Base-by-base conservation (phyloP, 2,113 vertebrate species). In the Varanus komodoensis region DNA sequence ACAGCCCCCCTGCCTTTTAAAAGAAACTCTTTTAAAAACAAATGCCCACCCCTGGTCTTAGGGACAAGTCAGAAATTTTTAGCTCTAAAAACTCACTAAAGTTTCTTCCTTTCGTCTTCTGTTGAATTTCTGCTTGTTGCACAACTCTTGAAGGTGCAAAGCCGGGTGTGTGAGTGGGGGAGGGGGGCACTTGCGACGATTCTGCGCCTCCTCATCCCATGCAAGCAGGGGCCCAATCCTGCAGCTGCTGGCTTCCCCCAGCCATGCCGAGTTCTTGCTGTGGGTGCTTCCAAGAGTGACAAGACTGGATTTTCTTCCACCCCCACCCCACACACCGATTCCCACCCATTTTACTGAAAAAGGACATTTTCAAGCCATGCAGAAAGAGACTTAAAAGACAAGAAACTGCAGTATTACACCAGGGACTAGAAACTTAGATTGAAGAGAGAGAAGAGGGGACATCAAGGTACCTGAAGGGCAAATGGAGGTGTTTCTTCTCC, bases 401-500 rank as follows among this genome's bases (percentile, higher is more conserved):
- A 21, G 44, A 2, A 64, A 34, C 1, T 27, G 3, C 6, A 32
- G 5, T 1, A 0, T 44, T 48, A 29, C 75, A n/a, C 1, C 0
- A 0, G 17, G 34, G 8, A 83, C 15, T n/a, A 2, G 21, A 21
- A n/a, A 14, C 29, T 15, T 67, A 75, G 57, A 15, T 3, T 0
- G 17, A 82, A 5, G 67, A 17, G 0, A 7, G 57, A 19, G 34
- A 7, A n/a, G n/a, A 3, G 3, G 85, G 83, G 6, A 0, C 0
- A 0, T 69, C 0, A 0, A 86, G 61, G 64, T 95, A 95, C 95
- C 95, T 96, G 94, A 96, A 96, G 0, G 92, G 91, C 50, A 95
- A 77, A 77, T 34, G 25, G 27, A 91, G 95, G 81, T 87, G 89
- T 4, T 88, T 96, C 93, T 86, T 97, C 89, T 97, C 96, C 86